Conservation (phyloP, 2,113 vertebrate species). For the Acanthochromis polyacanthus region DNA sequence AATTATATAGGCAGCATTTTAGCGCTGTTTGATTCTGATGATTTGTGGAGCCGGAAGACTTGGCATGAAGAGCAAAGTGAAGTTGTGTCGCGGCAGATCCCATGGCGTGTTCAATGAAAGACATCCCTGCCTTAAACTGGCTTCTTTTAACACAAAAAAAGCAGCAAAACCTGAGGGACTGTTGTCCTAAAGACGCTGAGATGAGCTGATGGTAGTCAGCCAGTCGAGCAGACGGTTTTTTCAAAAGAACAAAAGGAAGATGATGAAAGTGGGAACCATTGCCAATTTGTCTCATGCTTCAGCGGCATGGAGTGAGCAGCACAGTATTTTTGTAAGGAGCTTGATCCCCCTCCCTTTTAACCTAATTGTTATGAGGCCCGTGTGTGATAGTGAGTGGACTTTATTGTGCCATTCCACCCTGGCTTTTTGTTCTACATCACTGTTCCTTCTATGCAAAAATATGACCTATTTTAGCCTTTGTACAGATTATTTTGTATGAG, state of each 20-base stretch:
- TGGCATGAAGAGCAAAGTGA: conserved; percentile 35
- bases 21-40: conserved; percentile 36
- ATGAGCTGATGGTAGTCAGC: conserved; percentile 45
- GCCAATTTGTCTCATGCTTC: conserved; percentile 57
- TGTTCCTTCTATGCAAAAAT: conserved; percentile 88
- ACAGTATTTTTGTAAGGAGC: conserved; percentile 74
- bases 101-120: conserved; percentile 15
- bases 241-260: conserved; percentile 53
- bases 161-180: conserved; percentile 45
- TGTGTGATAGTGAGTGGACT: conserved; percentile 75
- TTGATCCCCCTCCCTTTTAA: conserved; percentile 51
- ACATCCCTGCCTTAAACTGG: conserved; percentile 33
- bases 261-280: conserved; percentile 64
- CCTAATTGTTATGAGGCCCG: conserved; percentile 56
- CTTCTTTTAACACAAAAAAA: conserved; percentile 7
- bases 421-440: conserved; percentile 79
- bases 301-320: conserved; percentile 55
- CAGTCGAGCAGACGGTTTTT: background rate
- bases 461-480: conserved; percentile 86
- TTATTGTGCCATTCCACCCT: conserved; percentile 84
- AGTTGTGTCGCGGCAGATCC: conserved; percentile 29
- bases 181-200: conserved; percentile 43
- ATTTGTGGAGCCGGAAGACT: background rate
- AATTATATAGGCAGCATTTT: conserved; percentile 52
- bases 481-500: conserved; percentile 88